phyloP scores from a whole-genome alignment of 2,113 vertebrate genomes.

The mouse (Mus musculus) region GRCm39 chr3:51938501-51939000 shows the following conservation, averaged over 20 bases:
- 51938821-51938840: not conserved
- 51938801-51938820: not conserved
- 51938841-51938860: not conserved
- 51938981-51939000: not conserved
- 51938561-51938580: not conserved
- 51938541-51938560: not conserved
- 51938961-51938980: not conserved
- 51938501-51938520: not conserved
- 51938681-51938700: not conserved
- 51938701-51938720: not conserved
- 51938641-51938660: not conserved
- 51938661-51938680: not conserved
- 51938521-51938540: not conserved
- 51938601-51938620: not conserved
- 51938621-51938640: not conserved
- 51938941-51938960: not conserved
- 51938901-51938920: not conserved
- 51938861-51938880: not conserved
- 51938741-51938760: not conserved
- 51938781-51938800: not conserved
- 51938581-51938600: not conserved
- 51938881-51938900: not conserved
- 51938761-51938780: not conserved
- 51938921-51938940: not conserved
- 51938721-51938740: not conserved